Conservation (phyloP, 2,888 invertebrate genomes). For the Dermolepida albohirtum region DNA sequence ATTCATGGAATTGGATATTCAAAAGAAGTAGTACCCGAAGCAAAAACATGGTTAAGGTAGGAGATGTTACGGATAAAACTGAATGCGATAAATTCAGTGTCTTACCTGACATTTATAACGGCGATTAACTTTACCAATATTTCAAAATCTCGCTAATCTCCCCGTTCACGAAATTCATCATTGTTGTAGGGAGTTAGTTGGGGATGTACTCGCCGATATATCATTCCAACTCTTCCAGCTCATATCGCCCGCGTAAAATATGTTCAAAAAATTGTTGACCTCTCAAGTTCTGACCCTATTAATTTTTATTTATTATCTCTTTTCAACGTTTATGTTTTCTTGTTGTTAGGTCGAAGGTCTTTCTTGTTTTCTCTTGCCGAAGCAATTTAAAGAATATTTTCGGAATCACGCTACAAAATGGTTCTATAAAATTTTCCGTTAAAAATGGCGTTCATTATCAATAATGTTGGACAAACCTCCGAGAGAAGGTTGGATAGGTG, state of each 20-base stretch:
- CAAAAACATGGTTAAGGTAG: constrained; percentile 9
- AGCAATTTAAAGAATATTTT: not conserved
- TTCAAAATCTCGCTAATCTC: constrained; percentile 50
- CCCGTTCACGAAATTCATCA: constrained; percentile 52
- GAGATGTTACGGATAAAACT: constrained; percentile 25
- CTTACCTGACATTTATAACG: constrained; percentile 50
- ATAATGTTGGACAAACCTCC: too few relatives aligned
- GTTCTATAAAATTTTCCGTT: too few relatives aligned
- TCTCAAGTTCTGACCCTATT: constrained; percentile 54
- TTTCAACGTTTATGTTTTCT: constrained; percentile 47
- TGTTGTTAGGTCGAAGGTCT: constrained; percentile 3
- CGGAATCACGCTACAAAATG: too few relatives aligned
- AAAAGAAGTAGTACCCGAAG: constrained; percentile 12
- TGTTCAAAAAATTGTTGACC: constrained; percentile 55
- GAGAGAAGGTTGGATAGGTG: too few relatives aligned
- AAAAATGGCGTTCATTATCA: too few relatives aligned
- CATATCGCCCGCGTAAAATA: constrained; percentile 52
- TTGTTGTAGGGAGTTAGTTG: constrained; percentile 37
- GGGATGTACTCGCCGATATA: constrained; percentile 46
- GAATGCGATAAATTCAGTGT: constrained; percentile 41
- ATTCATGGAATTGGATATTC: constrained; percentile 18
- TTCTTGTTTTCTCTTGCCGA: not conserved
- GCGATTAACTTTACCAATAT: constrained; percentile 46
- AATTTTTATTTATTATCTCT: constrained; percentile 54
- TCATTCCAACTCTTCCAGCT: constrained; percentile 50